Conservation (phyloP, 2,797 vertebrate genomes). For the Fratercula arctica region DNA sequence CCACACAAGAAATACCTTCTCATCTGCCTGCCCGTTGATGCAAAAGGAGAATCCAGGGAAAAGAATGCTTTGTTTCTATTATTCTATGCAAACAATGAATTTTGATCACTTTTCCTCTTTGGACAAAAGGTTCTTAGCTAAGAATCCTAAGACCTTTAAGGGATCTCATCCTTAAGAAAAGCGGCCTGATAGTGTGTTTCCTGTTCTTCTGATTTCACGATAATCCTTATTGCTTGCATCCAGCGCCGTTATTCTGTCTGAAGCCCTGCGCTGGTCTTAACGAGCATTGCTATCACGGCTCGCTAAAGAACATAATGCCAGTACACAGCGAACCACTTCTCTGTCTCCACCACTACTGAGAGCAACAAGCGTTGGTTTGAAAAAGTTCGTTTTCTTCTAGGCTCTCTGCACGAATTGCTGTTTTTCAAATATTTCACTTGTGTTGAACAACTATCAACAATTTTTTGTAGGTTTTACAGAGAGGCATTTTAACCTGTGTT, state of each 20-base stretch:
- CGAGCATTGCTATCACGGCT: neutral
- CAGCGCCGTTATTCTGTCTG: neutral
- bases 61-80: neutral
- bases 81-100: neutral
- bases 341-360: neutral
- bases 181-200: neutral
- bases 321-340: neutral
- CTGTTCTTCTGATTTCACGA: neutral
- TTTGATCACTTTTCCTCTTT: neutral
- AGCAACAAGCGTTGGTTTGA: neutral
- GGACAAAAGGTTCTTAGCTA: neutral
- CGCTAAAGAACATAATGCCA: neutral
- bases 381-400: neutral
- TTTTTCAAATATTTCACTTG: neutral
- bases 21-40: neutral
- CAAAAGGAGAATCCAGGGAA: neutral
- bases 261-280: neutral
- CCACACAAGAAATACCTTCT: neutral
- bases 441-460: neutral
- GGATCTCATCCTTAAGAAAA: neutral
- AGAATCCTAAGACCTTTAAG: neutral
- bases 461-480: neutral
- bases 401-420: neutral
- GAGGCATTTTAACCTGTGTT: neutral
- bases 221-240: neutral